phyloP scores from a whole-genome alignment of 2,113 vertebrate species.

The Turdus rufiventris region DNA sequence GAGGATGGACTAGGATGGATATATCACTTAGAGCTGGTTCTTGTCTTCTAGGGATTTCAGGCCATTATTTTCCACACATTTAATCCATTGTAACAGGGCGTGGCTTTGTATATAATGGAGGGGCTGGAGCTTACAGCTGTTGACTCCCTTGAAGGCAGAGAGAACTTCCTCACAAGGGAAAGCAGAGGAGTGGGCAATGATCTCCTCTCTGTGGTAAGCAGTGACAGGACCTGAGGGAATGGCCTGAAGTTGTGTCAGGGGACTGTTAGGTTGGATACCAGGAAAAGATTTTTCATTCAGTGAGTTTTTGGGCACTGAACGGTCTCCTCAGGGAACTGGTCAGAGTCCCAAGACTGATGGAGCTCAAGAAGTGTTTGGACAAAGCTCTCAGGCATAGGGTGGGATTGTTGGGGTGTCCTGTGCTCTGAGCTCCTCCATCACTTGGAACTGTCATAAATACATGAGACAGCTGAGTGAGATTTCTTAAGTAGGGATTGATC shows the following conservation, averaged over 20 bases:
- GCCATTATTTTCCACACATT: neutral
- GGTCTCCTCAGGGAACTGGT: neutral
- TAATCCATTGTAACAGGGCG: neutral
- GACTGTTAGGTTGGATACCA: neutral
- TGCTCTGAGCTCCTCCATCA: neutral
- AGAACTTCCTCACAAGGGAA: neutral
- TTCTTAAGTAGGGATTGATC: neutral
- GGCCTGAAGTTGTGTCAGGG: neutral
- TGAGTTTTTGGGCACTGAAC: neutral
- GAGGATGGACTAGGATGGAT: neutral
- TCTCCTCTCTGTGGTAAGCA: no score
- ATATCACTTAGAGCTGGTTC: neutral
- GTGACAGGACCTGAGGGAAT: neutral
- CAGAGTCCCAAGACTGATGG: neutral
- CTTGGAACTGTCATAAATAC: neutral
- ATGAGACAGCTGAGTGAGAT: neutral
- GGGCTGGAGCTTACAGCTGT: neutral
- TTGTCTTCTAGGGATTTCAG: neutral
- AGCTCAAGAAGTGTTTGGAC: neutral
- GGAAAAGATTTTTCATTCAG: neutral
- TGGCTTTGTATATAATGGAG: neutral
- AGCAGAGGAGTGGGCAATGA: neutral
- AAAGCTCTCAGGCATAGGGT: neutral
- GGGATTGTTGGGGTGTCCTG: neutral
- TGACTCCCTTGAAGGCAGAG: neutral